phyloP scores from a whole-genome alignment of 2,113 vertebrate genomes.

The Oncorhynchus nerka region DNA sequence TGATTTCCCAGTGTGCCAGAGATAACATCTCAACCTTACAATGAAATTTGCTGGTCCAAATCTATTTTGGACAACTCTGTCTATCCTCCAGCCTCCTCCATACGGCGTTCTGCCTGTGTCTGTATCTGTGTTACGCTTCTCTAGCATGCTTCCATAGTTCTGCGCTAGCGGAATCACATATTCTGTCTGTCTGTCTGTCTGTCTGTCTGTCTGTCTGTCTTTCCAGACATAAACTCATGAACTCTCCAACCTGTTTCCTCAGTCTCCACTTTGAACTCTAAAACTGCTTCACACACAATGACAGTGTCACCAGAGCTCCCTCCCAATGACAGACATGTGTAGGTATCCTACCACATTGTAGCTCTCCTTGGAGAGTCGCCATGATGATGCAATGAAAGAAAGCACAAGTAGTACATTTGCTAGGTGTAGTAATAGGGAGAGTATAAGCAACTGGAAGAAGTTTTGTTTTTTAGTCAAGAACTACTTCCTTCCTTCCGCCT shows the following conservation, averaged over 20 bases:
- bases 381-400: too few relatives aligned
- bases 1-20: neutral
- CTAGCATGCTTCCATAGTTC: slow-evolving; percentile 46
- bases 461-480: too few relatives aligned
- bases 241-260: slow-evolving; percentile 6
- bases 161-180: slow-evolving; percentile 29
- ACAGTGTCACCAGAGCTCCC: too few relatives aligned
- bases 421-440: too few relatives aligned
- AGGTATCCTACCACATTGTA: too few relatives aligned
- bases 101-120: slow-evolving; percentile 44
- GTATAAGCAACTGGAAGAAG: too few relatives aligned
- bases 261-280: slow-evolving; percentile 23
- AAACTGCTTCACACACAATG: neutral
- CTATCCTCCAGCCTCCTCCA: slow-evolving; percentile 25
- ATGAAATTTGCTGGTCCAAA: neutral
- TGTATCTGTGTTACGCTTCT: neutral
- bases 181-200: slow-evolving; percentile 44
- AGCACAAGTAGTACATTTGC: too few relatives aligned
- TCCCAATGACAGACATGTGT: too few relatives aligned
- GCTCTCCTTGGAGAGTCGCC: too few relatives aligned
- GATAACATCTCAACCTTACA: neutral
- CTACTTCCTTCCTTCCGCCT: too few relatives aligned
- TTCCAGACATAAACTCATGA: slow-evolving; percentile 7
- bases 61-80: neutral
- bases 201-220: slow-evolving; percentile 45